Evolutionary conservation across 2,888 invertebrate genomes (phyloP).

Genomic region (Ptychoptera albimana): DNA sequence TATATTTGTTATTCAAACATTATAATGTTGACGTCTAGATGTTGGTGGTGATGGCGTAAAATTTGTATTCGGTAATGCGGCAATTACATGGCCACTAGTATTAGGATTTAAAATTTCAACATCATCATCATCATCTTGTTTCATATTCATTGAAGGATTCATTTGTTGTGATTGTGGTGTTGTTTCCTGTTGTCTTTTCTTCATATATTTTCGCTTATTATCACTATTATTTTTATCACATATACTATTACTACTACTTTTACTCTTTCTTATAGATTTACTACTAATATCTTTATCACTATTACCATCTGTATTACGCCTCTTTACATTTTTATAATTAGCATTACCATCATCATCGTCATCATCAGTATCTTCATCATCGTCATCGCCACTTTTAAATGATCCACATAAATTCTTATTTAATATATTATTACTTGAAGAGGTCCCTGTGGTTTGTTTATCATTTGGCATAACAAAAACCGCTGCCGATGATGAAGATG

Average conservation of each 20-base stretch:
- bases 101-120: neutral
- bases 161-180: slow-evolving; percentile 8
- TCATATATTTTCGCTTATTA: slow-evolving; percentile 3
- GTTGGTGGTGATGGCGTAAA: slow-evolving; percentile 2
- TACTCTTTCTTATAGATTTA: too few relatives aligned
- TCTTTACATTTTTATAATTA: neutral
- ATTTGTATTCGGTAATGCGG: slow-evolving; percentile 22
- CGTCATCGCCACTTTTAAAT: slow-evolving; percentile 22
- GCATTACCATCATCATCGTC: slow-evolving; percentile 16
- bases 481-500: slow-evolving; percentile 6
- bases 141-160: slow-evolving; percentile 7
- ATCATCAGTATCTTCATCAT: slow-evolving; percentile 13
- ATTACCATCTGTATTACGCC: neutral
- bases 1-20: too few relatives aligned
- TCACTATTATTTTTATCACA: slow-evolving; percentile 3
- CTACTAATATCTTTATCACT: neutral
- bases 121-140: slow-evolving; percentile 1
- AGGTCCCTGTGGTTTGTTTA: slow-evolving; percentile 3
- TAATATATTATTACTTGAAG: slow-evolving; percentile 27
- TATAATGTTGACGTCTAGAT: neutral
- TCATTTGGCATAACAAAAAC: neutral
- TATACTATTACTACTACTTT: slow-evolving; percentile 4
- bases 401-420: slow-evolving; percentile 31
- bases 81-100: slow-evolving; percentile 24
- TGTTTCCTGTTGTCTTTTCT: slow-evolving; percentile 2